Base-by-base conservation (phyloP, 1,140 invertebrate genomes). In the Chymomyza costata region DNA sequence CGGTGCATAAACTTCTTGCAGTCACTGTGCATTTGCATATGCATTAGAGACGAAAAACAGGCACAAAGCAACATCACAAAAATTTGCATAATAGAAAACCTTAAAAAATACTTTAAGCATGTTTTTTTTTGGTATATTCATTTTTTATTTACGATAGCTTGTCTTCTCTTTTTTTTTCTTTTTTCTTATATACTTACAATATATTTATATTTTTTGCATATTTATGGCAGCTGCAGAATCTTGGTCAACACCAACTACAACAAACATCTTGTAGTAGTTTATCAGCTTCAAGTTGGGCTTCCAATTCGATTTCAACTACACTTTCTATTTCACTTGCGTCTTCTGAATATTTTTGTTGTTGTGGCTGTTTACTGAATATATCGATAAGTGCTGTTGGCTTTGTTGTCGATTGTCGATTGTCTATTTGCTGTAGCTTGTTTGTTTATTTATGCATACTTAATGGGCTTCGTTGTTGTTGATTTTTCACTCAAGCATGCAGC, bases 291-390 rank as follows among this genome's bases (percentile, higher is more conserved):
- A n/a, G 19, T 7, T 6, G 39, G 16, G 21, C 25, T n/a, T 41
- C 28, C 46, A 43, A 39, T 32, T 57, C n/a, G n/a, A n/a, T n/a
- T 19, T n/a, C 48, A 58, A 48, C 55, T 70, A 70, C 60, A 69
- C 66, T 69, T 69, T 69, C 66, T 69, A 70, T 69, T 69, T 69
- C 65, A 69, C 59, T 69, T 46, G 31, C 21, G 21, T 25, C 21
- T 5, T 5, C 21, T 5, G 8, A 56, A 25, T 28, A 50, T 56
- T 56, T 37, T n/a, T n/a, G n/a, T n/a, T n/a, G n/a, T n/a, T n/a
- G n/a, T n/a, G n/a, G n/a, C n/a, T n/a, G n/a, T n/a, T n/a, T 37
- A 56, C 46, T 50, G 18, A 30, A 50, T n/a, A 43, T 35, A 50
- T 56, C 46, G 53, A 56, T 50, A 46, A 37, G 30, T 56, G 53